phyloP scores from a whole-genome alignment of 1,140 invertebrate genomes.

The Drosophila biarmipes region DNA sequence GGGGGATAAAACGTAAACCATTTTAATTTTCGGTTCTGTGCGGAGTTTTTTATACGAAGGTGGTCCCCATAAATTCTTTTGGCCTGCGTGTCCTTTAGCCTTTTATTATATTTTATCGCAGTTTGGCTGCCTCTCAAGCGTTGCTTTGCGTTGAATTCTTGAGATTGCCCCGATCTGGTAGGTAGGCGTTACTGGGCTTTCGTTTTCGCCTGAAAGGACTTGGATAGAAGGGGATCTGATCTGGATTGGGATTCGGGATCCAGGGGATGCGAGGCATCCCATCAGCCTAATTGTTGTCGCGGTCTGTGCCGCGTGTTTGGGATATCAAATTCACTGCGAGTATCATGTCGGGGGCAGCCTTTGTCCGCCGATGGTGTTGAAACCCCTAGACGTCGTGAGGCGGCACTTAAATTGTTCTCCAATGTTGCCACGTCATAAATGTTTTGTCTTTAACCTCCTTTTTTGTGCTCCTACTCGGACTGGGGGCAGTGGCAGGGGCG shows the following conservation, averaged over 20 bases:
- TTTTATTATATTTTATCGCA: slow-evolving; percentile 72
- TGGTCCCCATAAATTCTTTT: slow-evolving; percentile 75
- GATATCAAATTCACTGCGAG: slow-evolving; percentile 73
- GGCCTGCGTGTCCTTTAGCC: slow-evolving; percentile 78
- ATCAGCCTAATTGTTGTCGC: slow-evolving; percentile 70
- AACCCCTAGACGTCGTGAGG: slow-evolving; percentile 62
- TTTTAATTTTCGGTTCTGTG: slow-evolving; percentile 63
- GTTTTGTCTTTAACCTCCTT: slow-evolving; percentile 30
- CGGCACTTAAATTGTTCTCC: slow-evolving; percentile 60
- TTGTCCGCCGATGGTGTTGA: slow-evolving; percentile 48
- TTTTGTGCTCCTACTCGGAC: neutral
- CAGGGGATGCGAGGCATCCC: slow-evolving; percentile 38
- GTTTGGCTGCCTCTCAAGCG: slow-evolving; percentile 7
- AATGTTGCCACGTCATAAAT: slow-evolving; percentile 72
- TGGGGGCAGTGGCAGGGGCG: slow-evolving; percentile 14
- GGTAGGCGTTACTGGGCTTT: slow-evolving; percentile 59
- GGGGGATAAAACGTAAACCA: slow-evolving; percentile 41
- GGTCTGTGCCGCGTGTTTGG: slow-evolving; percentile 48
- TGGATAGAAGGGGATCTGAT: slow-evolving; percentile 12
- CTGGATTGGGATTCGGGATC: too few relatives aligned
- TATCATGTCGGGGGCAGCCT: slow-evolving; percentile 39
- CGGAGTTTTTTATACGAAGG: slow-evolving; percentile 56
- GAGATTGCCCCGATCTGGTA: slow-evolving; percentile 40
- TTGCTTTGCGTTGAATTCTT: slow-evolving; percentile 43
- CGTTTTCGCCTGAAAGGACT: slow-evolving; percentile 72